Base-by-base conservation (phyloP, 2,888 invertebrate genomes). In the Ophraella communa region DNA sequence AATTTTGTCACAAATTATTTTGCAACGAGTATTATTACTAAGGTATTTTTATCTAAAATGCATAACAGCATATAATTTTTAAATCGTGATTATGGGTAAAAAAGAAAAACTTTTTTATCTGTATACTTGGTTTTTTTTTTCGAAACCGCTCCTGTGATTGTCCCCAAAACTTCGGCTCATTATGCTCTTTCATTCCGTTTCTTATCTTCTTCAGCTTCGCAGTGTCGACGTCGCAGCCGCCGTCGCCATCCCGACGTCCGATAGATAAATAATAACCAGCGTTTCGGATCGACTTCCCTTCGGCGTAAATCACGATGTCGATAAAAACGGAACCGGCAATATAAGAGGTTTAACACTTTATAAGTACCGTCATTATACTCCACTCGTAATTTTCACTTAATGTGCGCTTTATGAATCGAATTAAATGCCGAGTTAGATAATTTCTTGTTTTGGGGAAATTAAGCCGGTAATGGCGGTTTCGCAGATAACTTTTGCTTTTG, bases 271-370 rank as follows among this genome's bases (percentile, higher is more conserved):
- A 67, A 67, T 67, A 68, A 71, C 71, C 66, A 62, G 51, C n/a
- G 69, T 63, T 65, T 68, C 68, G 64, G 55, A 65, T 64, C 68
- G 68, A 67, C 61, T 67, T 67, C 66, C 67, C 64, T 62, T 51
- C 42, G 14, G 62, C 67, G 65, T 71, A 67, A 71, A 71, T 71
- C 71, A 69, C 59, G 58, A 27, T 63, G 71, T 69, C 66, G 71
- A 71, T 71, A 71, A 71, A 71, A 71, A 71, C 56, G 63, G 65
- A 67, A 66, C 64, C 58, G 70, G 51, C 65, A 68, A 61, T 70
- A 65, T 66, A 68, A 68, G 62, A 66, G 70, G 63, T 63, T 66
- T 70, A 67, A 65, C 69, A 65, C 65, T 67, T 64, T 65, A 62
- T 65, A 63, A 69, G 65, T 67, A 59, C 61, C 65, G 55, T 53